These are phyloP conservation scores for Hydropsyche tenuis DNA, from an alignment of 1,140 invertebrate species.

Conservation along the genomic window DNA sequence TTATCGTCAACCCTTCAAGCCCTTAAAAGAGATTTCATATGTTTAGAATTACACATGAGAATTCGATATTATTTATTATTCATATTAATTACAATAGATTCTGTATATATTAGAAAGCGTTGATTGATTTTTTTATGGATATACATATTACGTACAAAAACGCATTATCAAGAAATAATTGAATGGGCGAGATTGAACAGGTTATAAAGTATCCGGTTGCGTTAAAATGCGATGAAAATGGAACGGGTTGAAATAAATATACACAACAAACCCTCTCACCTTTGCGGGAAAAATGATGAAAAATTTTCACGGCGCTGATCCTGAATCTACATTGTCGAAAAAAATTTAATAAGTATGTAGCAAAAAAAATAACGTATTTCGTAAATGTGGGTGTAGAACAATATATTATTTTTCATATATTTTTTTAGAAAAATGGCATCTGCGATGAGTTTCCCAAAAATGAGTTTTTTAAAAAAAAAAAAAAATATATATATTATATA, in stretches of 20 bases:
- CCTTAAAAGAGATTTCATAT: too few relatives aligned
- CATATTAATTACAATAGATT: background rate
- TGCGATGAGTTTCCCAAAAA: too few relatives aligned
- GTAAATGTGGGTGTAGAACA: too few relatives aligned
- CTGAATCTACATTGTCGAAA: background rate
- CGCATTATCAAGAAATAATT: constrained; percentile 9
- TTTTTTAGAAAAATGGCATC: too few relatives aligned
- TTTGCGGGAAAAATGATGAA: background rate
- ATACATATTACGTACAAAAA: background rate
- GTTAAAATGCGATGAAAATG: background rate
- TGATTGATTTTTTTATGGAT: background rate
- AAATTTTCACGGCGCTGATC: background rate
- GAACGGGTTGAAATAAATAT: background rate
- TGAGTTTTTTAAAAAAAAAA: too few relatives aligned
- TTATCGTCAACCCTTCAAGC: background rate
- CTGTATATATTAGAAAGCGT: background rate
- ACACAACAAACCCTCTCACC: background rate
- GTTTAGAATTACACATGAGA: background rate
- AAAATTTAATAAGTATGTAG: background rate
- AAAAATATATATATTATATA: too few relatives aligned
- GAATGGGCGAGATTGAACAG: constrained; percentile 1
- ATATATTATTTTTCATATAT: too few relatives aligned
- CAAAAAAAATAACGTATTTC: background rate
- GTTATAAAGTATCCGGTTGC: background rate
- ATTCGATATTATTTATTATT: background rate